Percentiles rank a stretch among this genome's conserved stretches.
Conservation (phyloP, 2,113 vertebrate species). For the Sminthopsis crassicaudata region DNA sequence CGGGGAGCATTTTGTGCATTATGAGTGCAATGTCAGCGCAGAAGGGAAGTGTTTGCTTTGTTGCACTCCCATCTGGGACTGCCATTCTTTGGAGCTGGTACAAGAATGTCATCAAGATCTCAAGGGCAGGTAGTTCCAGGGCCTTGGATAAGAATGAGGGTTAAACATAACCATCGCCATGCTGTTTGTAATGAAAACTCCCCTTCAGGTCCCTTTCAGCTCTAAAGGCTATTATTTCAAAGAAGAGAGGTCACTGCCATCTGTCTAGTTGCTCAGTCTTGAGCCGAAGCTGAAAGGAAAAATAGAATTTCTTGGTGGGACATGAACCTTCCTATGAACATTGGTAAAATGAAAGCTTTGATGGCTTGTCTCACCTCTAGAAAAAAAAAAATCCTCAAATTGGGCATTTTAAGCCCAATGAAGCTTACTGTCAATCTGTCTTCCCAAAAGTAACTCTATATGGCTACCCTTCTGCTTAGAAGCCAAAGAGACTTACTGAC, state of each 20-base stretch:
- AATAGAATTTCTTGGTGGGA: background rate
- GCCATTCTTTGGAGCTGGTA: background rate
- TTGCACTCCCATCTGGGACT: background rate
- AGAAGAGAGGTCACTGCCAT: background rate
- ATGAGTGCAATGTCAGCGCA: background rate
- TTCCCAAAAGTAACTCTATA: background rate
- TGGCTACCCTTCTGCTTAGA: background rate
- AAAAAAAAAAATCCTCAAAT: background rate
- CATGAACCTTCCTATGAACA: background rate
- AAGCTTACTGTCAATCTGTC: background rate
- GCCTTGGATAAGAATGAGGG: background rate
- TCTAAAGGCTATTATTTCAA: background rate
- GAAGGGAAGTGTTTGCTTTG: background rate
- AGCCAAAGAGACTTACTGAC: background rate
- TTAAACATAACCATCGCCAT: background rate
- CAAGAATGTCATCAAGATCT: background rate
- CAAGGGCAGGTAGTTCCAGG: background rate
- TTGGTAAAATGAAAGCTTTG: background rate
- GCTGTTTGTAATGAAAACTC: background rate
- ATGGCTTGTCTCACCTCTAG: background rate
- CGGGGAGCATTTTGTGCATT: background rate
- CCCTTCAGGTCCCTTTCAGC: background rate
- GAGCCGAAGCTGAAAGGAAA: background rate
- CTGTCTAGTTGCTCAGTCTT: background rate
- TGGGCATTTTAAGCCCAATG: background rate